Base-by-base conservation (phyloP, 2,113 vertebrate genomes). In the Macroglossus sobrinus region DNA sequence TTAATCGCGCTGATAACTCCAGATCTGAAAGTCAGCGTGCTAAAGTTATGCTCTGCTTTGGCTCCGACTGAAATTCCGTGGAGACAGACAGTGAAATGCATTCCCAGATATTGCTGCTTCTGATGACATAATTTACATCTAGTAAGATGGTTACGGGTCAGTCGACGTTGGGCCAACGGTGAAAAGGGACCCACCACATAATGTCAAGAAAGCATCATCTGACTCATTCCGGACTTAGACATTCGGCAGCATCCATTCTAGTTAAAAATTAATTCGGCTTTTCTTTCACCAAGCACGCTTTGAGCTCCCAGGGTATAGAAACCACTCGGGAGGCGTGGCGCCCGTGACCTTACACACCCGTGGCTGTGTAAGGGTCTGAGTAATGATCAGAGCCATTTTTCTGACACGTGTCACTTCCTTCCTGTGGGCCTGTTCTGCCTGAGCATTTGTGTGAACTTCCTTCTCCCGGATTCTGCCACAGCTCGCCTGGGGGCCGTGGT, bases 371-470 rank as follows among this genome's bases (percentile, higher is more conserved):
- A 75, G 28, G 24, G 30, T 63, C 21, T 16, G 19, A 5, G 5
- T 69, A 45, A 63, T 40, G 10, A 6, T 10, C 14, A 18, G 79
- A 55, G 26, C n/a, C 61, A 2, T 75, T 53, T 84, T 81, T 38
- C 61, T 43, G 64, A 0, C 18, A 33, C 19, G 28, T 38, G 6
- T 21, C 35, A 0, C 57, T 74, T 76, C 64, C 57, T 50, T 15
- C 43, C 13, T 10, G 0, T 59, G 35, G 38, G 38, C 21, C 14
- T 64, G 45, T 30, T 9, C 61, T 45, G 50, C 75, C 69, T n/a
- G n/a, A n/a, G n/a, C n/a, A n/a, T n/a, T n/a, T 22, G 2, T n/a
- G 0, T 55, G 38, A 64, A 47, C 4, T 22, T 0, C 5, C 18
- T 66, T 26, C 50, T 63, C 53, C 47, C 24, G 40, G 40, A 6